Conservation (phyloP, 2,113 vertebrate species). For the Cathartes aura region DNA sequence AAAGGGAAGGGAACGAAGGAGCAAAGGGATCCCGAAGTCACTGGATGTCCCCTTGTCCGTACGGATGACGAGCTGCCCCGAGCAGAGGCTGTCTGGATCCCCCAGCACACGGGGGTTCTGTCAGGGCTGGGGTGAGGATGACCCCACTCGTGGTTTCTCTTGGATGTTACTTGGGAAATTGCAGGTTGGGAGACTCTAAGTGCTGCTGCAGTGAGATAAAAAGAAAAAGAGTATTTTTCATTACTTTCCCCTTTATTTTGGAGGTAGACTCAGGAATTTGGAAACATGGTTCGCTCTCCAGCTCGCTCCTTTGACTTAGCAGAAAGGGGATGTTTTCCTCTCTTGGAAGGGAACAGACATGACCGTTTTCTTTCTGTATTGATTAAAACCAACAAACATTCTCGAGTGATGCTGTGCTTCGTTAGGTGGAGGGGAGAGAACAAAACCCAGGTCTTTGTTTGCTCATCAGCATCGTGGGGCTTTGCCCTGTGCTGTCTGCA, state of each 20-base stretch:
- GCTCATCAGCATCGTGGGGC: background rate
- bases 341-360: background rate
- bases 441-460: background rate
- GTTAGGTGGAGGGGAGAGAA: background rate
- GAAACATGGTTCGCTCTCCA: background rate
- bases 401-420: background rate
- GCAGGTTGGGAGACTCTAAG: background rate
- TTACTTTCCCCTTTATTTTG: background rate
- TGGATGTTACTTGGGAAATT: background rate
- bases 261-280: background rate
- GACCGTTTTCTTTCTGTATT: slow-evolving; percentile 15
- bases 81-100: background rate
- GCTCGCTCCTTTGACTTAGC: background rate
- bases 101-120: rapidly evolving
- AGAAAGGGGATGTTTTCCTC: background rate
- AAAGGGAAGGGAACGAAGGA: background rate
- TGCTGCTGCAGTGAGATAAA: background rate
- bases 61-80: background rate
- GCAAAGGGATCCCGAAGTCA: background rate
- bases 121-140: background rate
- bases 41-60: background rate
- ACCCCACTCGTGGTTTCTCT: background rate
- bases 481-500: background rate
- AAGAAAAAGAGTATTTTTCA: background rate
- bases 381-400: slow-evolving; percentile 3